phyloP scores from a whole-genome alignment of 2,797 vertebrate genomes.

The Syngnathus rostellatus region DNA sequence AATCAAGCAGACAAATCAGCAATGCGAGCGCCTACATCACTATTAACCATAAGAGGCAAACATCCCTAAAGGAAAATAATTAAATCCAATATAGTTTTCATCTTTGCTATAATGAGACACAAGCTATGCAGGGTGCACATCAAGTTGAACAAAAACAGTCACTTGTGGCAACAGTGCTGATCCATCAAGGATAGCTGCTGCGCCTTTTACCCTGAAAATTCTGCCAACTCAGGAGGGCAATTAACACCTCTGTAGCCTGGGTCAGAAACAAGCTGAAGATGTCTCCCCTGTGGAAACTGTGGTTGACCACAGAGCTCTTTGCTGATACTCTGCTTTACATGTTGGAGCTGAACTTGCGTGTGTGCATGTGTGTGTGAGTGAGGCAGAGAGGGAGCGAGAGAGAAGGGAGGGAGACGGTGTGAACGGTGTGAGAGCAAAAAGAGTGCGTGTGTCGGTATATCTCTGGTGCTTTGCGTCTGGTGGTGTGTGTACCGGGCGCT shows the following conservation, averaged over 20 bases:
- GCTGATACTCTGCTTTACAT: slow-evolving; percentile 50
- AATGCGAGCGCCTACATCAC: background rate
- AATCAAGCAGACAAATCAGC: background rate
- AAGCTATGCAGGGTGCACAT: slow-evolving; percentile 76
- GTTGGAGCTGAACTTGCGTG: slow-evolving; percentile 18
- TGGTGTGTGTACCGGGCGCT: slow-evolving; percentile 35
- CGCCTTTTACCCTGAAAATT: slow-evolving; percentile 77
- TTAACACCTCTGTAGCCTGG: slow-evolving; percentile 79
- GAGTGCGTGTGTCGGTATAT: background rate
- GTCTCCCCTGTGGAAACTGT: slow-evolving; percentile 67
- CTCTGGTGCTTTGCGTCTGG: slow-evolving; percentile 26
- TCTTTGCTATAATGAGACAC: slow-evolving; percentile 77
- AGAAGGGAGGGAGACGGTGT: background rate
- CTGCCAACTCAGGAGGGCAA: slow-evolving; percentile 84
- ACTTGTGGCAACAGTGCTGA: slow-evolving; percentile 83
- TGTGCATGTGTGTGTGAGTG: slow-evolving; percentile 21
- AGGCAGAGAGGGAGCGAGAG: background rate
- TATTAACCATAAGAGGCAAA: background rate
- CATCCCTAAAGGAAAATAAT: background rate
- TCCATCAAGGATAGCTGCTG: slow-evolving; percentile 87
- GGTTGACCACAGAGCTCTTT: slow-evolving; percentile 53
- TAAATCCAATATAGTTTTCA: slow-evolving; percentile 18
- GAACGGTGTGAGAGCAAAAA: slow-evolving; percentile 3
- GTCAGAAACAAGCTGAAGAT: slow-evolving; percentile 76
- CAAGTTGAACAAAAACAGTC: slow-evolving; percentile 76